Evolutionary conservation across 37 sponge, comb jelly and placozoan species (phyloP).

Genomic region (Mnemiopsis leidyi): DNA sequence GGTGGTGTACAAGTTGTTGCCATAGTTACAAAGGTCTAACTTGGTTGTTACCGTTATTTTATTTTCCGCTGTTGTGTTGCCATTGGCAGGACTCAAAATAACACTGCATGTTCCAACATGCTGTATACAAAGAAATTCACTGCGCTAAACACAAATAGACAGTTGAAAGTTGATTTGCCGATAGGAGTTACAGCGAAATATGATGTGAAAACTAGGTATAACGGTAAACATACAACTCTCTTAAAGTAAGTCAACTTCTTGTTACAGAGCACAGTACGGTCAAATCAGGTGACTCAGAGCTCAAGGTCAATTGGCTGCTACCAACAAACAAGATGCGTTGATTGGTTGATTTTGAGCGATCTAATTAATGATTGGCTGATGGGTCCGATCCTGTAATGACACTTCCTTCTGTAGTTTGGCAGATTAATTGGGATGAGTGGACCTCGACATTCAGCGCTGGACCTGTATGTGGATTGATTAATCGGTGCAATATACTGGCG

Average conservation of each 20-base stretch:
- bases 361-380: neutral
- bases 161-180: too few relatives aligned
- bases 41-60: too few relatives aligned
- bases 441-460: neutral
- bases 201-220: neutral
- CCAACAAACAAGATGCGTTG: neutral
- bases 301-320: neutral
- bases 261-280: neutral
- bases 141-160: too few relatives aligned
- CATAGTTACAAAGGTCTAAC: too few relatives aligned
- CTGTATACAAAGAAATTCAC: too few relatives aligned
- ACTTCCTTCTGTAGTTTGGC: neutral
- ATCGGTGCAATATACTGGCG: too few relatives aligned
- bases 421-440: neutral
- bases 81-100: too few relatives aligned
- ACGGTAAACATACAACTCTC: neutral
- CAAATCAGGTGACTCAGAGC: neutral
- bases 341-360: neutral
- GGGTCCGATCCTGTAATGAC: too few relatives aligned
- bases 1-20: too few relatives aligned
- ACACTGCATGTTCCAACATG: too few relatives aligned
- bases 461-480: neutral
- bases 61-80: too few relatives aligned
- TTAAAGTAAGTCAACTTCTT: neutral
- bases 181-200: too few relatives aligned